A percentile compares a stretch with the other conserved stretches of the same genome.
These are phyloP conservation scores for Neopelma chrysocephalum DNA, from an alignment of 2,797 vertebrate genomes.

Conservation along the genomic window DNA sequence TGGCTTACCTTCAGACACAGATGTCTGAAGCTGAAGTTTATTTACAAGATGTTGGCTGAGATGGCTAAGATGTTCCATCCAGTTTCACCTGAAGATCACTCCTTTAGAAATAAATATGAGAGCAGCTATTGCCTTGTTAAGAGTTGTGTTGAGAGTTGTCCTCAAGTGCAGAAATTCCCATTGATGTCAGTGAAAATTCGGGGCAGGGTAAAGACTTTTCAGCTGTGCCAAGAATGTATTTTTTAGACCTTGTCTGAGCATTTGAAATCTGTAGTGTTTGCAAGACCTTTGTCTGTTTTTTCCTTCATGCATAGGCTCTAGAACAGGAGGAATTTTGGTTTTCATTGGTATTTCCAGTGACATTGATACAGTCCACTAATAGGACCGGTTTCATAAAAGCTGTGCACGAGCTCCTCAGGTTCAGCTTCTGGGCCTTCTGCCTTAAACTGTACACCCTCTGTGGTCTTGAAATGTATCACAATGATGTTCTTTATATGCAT, in stretches of 20 bases:
- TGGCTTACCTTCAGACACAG: too few relatives aligned
- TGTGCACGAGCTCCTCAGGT: neutral
- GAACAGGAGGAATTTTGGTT: conserved; percentile 54
- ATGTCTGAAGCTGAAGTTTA: neutral
- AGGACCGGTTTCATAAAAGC: conserved; percentile 12
- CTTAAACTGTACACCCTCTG: neutral
- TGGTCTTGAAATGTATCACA: neutral
- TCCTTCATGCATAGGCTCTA: conserved; percentile 49
- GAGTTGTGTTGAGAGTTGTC: neutral
- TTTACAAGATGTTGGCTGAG: neutral
- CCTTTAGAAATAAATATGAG: neutral
- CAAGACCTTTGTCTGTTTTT: conserved; percentile 14
- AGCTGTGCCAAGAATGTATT: neutral
- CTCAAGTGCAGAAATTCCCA: neutral
- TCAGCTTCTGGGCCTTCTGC: neutral
- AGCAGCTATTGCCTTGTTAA: neutral
- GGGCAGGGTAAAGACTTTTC: neutral
- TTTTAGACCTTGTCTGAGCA: neutral
- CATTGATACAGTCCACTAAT: conserved; percentile 31
- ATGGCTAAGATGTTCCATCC: neutral
- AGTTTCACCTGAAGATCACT: neutral
- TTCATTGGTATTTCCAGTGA: conserved; percentile 40
- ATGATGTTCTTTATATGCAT: neutral
- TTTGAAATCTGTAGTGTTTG: neutral
- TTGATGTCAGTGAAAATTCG: neutral